phyloP scores from a whole-genome alignment of 2,888 invertebrate genomes.

The Silvanus unidentatus region DNA sequence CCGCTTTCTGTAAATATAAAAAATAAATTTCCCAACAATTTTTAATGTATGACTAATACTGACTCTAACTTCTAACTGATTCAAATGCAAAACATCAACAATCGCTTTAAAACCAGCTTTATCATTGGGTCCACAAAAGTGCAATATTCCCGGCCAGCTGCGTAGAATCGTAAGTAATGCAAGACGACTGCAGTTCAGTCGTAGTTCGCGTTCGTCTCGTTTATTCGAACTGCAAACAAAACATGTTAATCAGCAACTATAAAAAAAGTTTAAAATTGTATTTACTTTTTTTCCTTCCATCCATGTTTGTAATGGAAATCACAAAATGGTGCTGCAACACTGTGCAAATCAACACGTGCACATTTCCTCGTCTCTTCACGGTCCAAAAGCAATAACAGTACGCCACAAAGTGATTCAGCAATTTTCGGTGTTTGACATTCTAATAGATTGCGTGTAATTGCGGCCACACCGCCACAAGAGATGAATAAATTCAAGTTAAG shows the following conservation, averaged over 20 bases:
- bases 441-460: slow-evolving; percentile 73
- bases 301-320: slow-evolving; percentile 77
- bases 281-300: slow-evolving; percentile 64
- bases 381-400: slow-evolving; percentile 78
- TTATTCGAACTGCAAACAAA: slow-evolving; percentile 5
- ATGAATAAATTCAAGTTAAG: slow-evolving; percentile 77
- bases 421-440: slow-evolving; percentile 84
- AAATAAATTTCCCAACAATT: too few species aligned
- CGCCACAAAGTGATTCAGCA: slow-evolving; percentile 85
- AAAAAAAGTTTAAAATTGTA: slow-evolving; percentile 7
- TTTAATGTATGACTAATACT: slow-evolving; percentile 48
- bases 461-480: slow-evolving; percentile 75
- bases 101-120: slow-evolving; percentile 71
- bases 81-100: slow-evolving; percentile 75
- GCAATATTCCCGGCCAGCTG: slow-evolving; percentile 87
- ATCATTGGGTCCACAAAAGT: slow-evolving; percentile 76
- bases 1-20: slow-evolving; percentile 70
- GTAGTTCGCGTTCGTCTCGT: slow-evolving; percentile 71
- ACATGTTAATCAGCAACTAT: slow-evolving; percentile 3
- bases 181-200: slow-evolving; percentile 78
- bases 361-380: slow-evolving; percentile 72
- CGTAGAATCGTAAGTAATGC: slow-evolving; percentile 78
- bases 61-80: slow-evolving; percentile 84
- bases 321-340: slow-evolving; percentile 88
- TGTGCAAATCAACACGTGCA: slow-evolving; percentile 75